Base-by-base conservation (phyloP, 1,140 invertebrate species). In the Drosophila dunni region DNA sequence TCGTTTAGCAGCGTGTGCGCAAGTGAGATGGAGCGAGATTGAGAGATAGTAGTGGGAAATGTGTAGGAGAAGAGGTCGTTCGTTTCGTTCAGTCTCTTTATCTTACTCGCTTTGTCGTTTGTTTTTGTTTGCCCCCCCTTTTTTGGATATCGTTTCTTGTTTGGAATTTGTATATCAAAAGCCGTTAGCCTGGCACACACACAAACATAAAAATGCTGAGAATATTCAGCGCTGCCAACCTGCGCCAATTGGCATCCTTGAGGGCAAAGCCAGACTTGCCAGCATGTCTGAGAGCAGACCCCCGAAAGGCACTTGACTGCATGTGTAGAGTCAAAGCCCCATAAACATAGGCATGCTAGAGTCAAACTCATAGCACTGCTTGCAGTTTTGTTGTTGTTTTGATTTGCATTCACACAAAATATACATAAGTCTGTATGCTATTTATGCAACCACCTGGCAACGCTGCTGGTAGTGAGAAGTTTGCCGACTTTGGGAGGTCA, bases 211-310 rank as follows among this genome's bases (percentile, higher is more conserved):
- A 20, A 20, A 20, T 20, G 17, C 34, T 29, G 33, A 53, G 46
- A 36, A 73, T 68, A 63, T 61, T 8, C 24, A 51, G 71, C 40
- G 71, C 71, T 74, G 71, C 71, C 71, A 74, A 74, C 71, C 65
- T 74, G 77, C 54, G 68, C 66, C 76, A 86, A 86, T 82, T 83
- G 83, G 77, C 79, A 83, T 86, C 83, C 68, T 83, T 88, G 51
- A 51, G 40, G 62, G 61, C 61, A 63, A 34, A 62, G 51, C 64
- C 48, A 72, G 70, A 53, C 64, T 38, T 73, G 70, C 64, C 70
- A 73, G 68, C 65, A 54, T 54, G 56, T 20, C 70, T 45, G 38
- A 45, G 64, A 73, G 63, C 69, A 67, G 63, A 29, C 24, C 29
- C 13, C 63, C 46, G 48, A 53, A 58, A 54, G 62, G 61, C 50